Evolutionary conservation across 2,888 invertebrate genomes (phyloP).

Genomic region (Parthenolecanium corni): DNA sequence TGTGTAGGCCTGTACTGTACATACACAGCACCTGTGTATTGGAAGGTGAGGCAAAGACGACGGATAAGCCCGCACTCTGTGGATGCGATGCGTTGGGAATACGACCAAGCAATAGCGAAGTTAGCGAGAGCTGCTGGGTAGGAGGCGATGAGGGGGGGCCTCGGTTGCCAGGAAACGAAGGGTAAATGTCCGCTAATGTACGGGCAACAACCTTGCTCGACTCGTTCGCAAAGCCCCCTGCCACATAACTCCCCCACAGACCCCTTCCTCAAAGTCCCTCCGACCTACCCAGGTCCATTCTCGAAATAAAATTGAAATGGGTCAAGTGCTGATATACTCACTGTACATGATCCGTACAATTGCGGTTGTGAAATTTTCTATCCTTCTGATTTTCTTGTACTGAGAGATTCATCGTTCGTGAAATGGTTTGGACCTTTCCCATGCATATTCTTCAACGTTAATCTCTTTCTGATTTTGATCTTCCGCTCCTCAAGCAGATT

Average conservation of each 20-base stretch:
- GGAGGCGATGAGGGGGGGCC: neutral
- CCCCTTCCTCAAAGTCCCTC: neutral
- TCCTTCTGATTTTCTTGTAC: too few species aligned
- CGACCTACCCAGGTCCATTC: neutral
- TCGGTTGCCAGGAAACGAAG: conserved; percentile 27
- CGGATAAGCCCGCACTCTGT: too few species aligned
- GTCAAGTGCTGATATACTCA: conserved; percentile 20
- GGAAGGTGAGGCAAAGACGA: too few species aligned
- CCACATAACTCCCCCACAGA: neutral
- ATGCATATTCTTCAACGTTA: too few species aligned
- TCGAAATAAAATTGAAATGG: conserved; percentile 26
- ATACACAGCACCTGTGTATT: too few species aligned
- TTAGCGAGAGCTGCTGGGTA: neutral
- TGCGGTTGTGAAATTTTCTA: neutral
- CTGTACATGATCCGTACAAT: neutral
- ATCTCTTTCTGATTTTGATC: too few species aligned
- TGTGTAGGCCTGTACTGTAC: too few species aligned
- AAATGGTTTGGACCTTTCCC: too few species aligned
- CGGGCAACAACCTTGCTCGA: conserved; percentile 29
- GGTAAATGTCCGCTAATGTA: conserved; percentile 27
- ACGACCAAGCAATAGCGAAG: conserved; percentile 1
- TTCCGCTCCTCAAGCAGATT: too few species aligned
- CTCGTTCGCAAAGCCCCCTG: conserved; percentile 11
- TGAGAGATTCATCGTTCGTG: too few species aligned
- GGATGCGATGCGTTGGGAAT: neutral